These are phyloP conservation scores for Cryptus viduatorius DNA, from an alignment of 2,888 invertebrate species.

Conservation along the genomic window DNA sequence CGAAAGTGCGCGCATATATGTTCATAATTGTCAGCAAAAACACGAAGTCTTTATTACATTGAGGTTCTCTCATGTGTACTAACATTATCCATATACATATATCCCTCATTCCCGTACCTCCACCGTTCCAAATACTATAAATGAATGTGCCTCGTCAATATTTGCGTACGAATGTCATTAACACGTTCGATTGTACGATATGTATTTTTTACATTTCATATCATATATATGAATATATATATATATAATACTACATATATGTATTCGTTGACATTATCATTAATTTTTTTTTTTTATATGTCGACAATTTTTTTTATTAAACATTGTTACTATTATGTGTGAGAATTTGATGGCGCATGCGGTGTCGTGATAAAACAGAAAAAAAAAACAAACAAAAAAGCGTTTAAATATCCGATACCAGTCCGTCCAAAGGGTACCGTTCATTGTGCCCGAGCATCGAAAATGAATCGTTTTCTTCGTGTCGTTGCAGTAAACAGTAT, in stretches of 20 bases:
- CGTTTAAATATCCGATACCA: constrained; percentile 24
- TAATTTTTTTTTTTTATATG: constrained; percentile 28
- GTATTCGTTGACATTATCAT: constrained; percentile 44
- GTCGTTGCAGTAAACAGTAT: not conserved
- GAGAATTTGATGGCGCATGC: constrained; percentile 64
- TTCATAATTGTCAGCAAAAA: constrained; percentile 11
- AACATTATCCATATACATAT: constrained; percentile 49
- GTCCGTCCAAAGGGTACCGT: constrained; percentile 20
- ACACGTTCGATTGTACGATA: constrained; percentile 65
- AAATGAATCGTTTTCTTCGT: not conserved
- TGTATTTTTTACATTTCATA: constrained; percentile 57
- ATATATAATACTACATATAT: constrained; percentile 40
- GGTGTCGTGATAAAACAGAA: constrained; percentile 56
- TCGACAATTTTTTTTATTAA: constrained; percentile 21
- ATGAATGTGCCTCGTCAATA: constrained; percentile 65
- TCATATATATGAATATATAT: constrained; percentile 25
- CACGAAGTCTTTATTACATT: not conserved
- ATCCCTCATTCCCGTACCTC: constrained; percentile 15
- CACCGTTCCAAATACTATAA: constrained; percentile 44
- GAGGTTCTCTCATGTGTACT: constrained; percentile 10
- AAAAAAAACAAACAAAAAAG: constrained; percentile 29
- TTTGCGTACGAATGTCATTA: constrained; percentile 61
- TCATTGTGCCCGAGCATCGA: not conserved
- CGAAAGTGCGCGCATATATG: constrained; percentile 3
- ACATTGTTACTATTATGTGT: constrained; percentile 57